A percentile compares a stretch with the other conserved stretches of the same genome.
Evolutionary conservation across 2,888 invertebrate genomes (phyloP).

Genomic region (Calliopum simillimum): DNA sequence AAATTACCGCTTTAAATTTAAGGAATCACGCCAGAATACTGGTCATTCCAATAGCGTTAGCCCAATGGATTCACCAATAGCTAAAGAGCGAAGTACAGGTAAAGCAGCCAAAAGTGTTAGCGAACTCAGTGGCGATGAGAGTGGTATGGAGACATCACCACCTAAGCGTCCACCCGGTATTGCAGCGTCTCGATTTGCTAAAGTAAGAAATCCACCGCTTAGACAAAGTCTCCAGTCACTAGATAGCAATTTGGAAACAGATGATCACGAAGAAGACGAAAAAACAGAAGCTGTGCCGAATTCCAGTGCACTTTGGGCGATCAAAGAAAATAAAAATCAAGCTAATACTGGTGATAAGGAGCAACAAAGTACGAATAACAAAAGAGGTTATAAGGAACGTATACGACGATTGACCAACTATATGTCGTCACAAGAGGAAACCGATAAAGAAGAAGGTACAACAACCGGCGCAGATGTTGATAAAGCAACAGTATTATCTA

Average conservation of each 20-base stretch:
- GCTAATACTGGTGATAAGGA: neutral
- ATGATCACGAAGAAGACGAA: conserved; percentile 36
- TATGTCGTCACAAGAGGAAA: conserved; percentile 32
- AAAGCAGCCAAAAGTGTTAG: conserved; percentile 41
- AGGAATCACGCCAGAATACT: conserved; percentile 52
- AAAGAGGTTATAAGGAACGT: conserved; percentile 40
- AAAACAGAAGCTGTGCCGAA: conserved; percentile 1
- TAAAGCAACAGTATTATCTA: neutral
- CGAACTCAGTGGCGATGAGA: conserved; percentile 56
- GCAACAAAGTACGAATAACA: neutral
- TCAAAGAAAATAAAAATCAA: conserved; percentile 10
- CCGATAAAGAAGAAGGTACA: conserved; percentile 7
- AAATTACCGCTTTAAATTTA: conserved; percentile 58
- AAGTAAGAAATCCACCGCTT: conserved; percentile 47
- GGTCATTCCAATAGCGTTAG: conserved; percentile 46
- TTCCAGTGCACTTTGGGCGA: conserved; percentile 44
- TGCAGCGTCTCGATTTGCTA: conserved; percentile 55
- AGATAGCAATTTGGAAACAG: conserved; percentile 42
- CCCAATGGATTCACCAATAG: conserved; percentile 44
- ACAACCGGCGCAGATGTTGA: neutral
- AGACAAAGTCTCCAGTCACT: conserved; percentile 43
- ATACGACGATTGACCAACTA: conserved; percentile 37
- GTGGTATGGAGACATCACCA: conserved; percentile 56
- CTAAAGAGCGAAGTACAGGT: neutral
- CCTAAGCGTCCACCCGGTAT: conserved; percentile 51